Evolutionary conservation across 2,797 vertebrate species (phyloP).

Genomic region (Syngnathus acus): DNA sequence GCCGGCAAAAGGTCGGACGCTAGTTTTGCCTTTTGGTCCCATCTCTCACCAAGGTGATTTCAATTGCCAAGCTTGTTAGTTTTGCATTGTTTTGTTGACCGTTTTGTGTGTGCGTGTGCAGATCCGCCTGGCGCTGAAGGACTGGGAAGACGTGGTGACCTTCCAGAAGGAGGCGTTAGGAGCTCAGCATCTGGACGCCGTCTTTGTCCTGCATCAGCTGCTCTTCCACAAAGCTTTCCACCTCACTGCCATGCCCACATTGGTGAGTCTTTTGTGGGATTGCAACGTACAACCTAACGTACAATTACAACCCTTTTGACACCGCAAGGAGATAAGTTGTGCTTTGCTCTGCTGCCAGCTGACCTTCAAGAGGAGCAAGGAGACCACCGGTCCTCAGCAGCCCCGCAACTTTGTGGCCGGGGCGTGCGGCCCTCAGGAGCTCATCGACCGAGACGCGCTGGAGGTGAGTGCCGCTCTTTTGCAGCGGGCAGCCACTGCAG

Average conservation of each 20-base stretch:
- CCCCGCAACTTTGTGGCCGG: constrained; percentile 78
- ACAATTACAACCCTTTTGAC: too few species aligned
- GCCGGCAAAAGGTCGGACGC: not conserved
- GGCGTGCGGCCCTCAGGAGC: constrained; percentile 73
- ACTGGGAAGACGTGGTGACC: constrained; percentile 79
- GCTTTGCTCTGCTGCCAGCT: constrained; percentile 62
- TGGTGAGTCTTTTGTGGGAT: constrained; percentile 57
- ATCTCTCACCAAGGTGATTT: too few species aligned
- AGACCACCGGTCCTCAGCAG: constrained; percentile 22
- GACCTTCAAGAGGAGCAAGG: constrained; percentile 70
- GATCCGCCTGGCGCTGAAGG: constrained; percentile 73
- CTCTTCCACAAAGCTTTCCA: constrained; percentile 76
- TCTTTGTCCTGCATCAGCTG: constrained; percentile 76
- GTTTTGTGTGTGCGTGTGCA: constrained; percentile 12
- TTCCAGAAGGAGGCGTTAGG: constrained; percentile 80
- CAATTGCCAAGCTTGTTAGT: too few species aligned
- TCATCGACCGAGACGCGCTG: constrained; percentile 73
- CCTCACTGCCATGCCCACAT: constrained; percentile 83
- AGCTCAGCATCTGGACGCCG: constrained; percentile 80
- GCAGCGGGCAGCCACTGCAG: not conserved
- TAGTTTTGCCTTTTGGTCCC: not conserved
- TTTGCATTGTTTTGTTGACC: too few species aligned
- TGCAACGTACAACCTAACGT: too few species aligned
- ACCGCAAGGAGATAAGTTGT: too few species aligned
- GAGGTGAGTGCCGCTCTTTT: constrained; percentile 68